Percentiles rank a stretch among this genome's conserved stretches.
Conservation (phyloP, 2,113 vertebrate species). For the Cryptotis parvus region DNA sequence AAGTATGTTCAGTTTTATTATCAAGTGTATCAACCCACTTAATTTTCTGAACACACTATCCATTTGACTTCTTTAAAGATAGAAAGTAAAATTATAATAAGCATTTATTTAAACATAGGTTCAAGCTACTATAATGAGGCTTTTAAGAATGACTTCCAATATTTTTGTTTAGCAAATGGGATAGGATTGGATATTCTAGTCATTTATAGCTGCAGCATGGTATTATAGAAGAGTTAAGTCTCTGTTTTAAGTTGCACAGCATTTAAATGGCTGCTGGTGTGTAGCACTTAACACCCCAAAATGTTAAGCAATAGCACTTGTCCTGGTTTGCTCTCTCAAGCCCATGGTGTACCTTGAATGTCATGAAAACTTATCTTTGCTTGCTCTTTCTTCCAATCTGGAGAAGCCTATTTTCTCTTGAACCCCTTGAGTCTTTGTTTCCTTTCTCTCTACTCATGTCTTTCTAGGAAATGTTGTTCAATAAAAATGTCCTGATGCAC, state of each 20-base stretch:
- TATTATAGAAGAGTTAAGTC: not conserved
- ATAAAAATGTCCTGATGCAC: too few relatives aligned
- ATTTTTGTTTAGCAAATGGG: not conserved
- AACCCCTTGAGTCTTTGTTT: too few relatives aligned
- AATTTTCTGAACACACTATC: not conserved
- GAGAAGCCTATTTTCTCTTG: too few relatives aligned
- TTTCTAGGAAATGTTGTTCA: too few relatives aligned
- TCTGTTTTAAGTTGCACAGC: not conserved
- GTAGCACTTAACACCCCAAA: not conserved
- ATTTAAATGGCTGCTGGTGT: not conserved
- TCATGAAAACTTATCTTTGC: too few relatives aligned
- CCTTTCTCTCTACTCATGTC: too few relatives aligned
- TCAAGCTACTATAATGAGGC: not conserved
- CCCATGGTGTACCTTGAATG: too few relatives aligned
- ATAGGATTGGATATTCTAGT: not conserved
- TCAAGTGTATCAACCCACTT: not conserved
- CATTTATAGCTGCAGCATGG: not conserved
- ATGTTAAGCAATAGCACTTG: not conserved
- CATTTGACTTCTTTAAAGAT: slow-evolving; percentile 17
- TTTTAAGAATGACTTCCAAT: not conserved
- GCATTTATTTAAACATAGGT: not conserved
- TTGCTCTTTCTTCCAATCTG: too few relatives aligned
- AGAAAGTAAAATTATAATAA: not conserved
- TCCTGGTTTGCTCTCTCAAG: too few relatives aligned
- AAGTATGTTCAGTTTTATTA: not conserved